Evolutionary conservation across 2,888 invertebrate genomes (phyloP), one percentile per base, ranked within the genome.

Genomic region (Sphinx pinastri): DNA sequence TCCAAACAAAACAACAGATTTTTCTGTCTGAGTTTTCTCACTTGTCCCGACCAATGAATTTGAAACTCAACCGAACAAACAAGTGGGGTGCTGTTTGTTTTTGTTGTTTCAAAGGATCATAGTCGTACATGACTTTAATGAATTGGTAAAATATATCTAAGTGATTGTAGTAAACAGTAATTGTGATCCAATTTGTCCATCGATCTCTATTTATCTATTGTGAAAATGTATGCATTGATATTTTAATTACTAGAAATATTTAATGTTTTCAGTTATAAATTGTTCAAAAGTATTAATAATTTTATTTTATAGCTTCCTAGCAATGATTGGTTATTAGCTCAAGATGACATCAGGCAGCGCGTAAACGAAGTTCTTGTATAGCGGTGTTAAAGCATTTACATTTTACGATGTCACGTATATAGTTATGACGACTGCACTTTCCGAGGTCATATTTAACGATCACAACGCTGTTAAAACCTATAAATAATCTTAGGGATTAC

Each of bases 1-100:
- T 85, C 83, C 83, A 86, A 88, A 89, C 89, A 87, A 88, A 90
- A 89, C 89, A 84, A 83, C 87, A 83, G 88, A 89, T 88, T 83
- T 86, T 84, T 83, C 85, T 87, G 87, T 88, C 84, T 84, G 85
- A 84, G 84, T 87, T 88, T 88, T 87, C 86, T 84, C 80, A 81
- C 82, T 84, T 82, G 78, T 81, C 78, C 78, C 71, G 76, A 78
- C 73, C 73, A 77, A 77, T 75, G 73, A 76, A 74, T 75, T 68
- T 68, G 60, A 52, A 63, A 70, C 67, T 71, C 73, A 74, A 78
- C 74, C 73, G 75, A 77, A 74, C 74, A 73, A 75, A 63, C 63
- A 47, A 63, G 60, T 49, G 49, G 2, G 19, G 47, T 47, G 47
- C 75, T 72, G 71, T 47, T 68, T 54, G 49, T 71, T 59, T 75